A percentile compares a stretch with the other conserved stretches of the same genome.
phyloP scores from a whole-genome alignment of 2,888 invertebrate genomes.

The Caenorhabditis sinica region DNA sequence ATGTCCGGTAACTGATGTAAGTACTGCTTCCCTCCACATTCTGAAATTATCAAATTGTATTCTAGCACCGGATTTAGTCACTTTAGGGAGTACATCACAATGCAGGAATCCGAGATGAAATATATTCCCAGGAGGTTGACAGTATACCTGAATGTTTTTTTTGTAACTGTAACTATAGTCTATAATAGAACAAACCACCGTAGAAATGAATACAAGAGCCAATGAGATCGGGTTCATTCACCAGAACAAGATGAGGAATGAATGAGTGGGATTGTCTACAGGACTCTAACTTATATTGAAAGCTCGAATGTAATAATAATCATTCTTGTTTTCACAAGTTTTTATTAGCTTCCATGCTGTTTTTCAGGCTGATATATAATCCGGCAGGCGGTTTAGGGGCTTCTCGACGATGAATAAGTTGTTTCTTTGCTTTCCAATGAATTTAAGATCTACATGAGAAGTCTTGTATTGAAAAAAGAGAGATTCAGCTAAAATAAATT shows the following conservation, averaged over 20 bases:
- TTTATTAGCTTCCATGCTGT: slow-evolving; percentile 22
- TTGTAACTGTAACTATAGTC: neutral
- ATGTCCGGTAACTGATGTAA: slow-evolving; percentile 58
- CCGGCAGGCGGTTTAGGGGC: slow-evolving; percentile 20
- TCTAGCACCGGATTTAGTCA: slow-evolving; percentile 2
- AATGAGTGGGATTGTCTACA: slow-evolving; percentile 4
- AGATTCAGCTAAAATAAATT: neutral
- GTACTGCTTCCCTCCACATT: slow-evolving; percentile 45
- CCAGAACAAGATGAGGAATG: neutral
- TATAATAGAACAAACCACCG: neutral
- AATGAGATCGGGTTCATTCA: slow-evolving; percentile 15
- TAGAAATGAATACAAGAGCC: neutral
- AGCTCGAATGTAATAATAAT: slow-evolving; percentile 1
- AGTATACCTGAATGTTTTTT: slow-evolving; percentile 16
- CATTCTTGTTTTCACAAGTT: slow-evolving; percentile 7
- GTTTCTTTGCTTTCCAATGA: neutral
- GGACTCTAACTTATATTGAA: slow-evolving; percentile 1
- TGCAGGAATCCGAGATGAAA: slow-evolving; percentile 63
- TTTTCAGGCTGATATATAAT: slow-evolving; percentile 38
- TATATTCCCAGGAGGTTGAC: slow-evolving; percentile 56
- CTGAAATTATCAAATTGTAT: slow-evolving; percentile 29
- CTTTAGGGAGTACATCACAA: slow-evolving; percentile 63
- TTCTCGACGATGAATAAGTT: slow-evolving; percentile 1
- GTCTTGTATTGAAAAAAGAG: neutral
- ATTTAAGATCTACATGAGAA: neutral